Evolutionary conservation across 30 jellyfish, hydroid and myxozoan species (phyloP).

Genomic region (Aurelia sp.): DNA sequence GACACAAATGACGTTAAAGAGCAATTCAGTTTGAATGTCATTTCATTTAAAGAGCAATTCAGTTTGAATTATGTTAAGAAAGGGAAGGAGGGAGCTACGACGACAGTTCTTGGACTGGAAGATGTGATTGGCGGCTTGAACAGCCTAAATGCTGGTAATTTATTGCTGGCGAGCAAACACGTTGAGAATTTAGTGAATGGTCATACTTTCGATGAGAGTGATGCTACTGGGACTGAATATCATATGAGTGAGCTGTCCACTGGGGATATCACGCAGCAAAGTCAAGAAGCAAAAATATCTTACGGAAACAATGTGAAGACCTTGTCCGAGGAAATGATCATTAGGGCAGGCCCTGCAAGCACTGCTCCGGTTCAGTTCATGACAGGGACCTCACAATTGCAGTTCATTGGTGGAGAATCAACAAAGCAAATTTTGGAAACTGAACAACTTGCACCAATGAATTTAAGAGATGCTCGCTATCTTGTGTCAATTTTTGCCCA

Average conservation of each 20-base stretch:
- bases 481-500: constrained; percentile 40
- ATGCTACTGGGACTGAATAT: background rate
- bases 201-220: constrained; percentile 3
- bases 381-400: constrained; percentile 29
- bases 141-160: background rate
- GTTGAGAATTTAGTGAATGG: background rate
- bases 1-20: background rate
- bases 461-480: constrained; percentile 36
- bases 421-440: constrained; percentile 9
- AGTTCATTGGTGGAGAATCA: constrained; percentile 2
- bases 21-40: constrained; percentile 29
- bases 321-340: background rate
- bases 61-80: constrained; percentile 15
- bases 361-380: constrained; percentile 23
- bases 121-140: constrained; percentile 6
- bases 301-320: background rate
- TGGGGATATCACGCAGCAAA: constrained; percentile 4
- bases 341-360: constrained; percentile 40
- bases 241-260: background rate
- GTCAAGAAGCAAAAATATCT: background rate
- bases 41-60: constrained; percentile 24
- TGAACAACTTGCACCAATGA: constrained; percentile 21
- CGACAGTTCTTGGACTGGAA: constrained; percentile 6
- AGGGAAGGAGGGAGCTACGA: background rate
- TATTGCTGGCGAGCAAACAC: constrained; percentile 26